Evolutionary conservation across 2,797 vertebrate species (phyloP), one percentile per base, ranked within the genome.

Genomic region (Sebastolobus altivelis): DNA sequence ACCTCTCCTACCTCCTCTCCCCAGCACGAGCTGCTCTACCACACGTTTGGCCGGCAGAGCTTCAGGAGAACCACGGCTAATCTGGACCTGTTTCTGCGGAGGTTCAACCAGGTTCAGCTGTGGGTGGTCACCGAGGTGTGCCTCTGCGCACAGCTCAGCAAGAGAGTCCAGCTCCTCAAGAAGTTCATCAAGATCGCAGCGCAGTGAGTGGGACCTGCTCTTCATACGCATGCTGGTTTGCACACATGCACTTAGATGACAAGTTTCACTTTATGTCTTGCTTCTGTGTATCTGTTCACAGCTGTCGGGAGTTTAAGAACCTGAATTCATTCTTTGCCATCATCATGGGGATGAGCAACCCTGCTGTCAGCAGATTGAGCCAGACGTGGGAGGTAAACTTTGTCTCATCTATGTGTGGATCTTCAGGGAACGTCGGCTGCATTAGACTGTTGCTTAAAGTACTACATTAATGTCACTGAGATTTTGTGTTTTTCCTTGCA

Each of bases 121-220:
- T 99, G 98, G 98, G 98, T 99, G 69, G 97, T 98, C 87, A 99
- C 97, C 0, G 98, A 99, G 93, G 97, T 99, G 86, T 98, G 97
- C 91, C 96, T 99, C 86, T 99, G 98, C 62, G 92, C 95, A 76
- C 98, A 99, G 89, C 97, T 99, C 93, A 98, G 97, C 95, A 99
- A 99, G 89, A 96, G 98, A 55, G 98, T 99, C 87, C 98, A 99
- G 88, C 97, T 99, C 72, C 95, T 99, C 75, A 99, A 99, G 95
- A 99, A 99, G 94, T 99, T 99, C 89, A 99, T 99, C 93, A 99
- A 99, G 95, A 98, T 99, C 72, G 98, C 98, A 20, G 98, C 98
- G 76, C 98, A 99, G 98, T 99, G 95, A 98, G 98, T 97, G 88
- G 78, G 27, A 40, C 13, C 31, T n/a, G 25, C 22, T 16, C 46